Percentiles rank a stretch among this genome's conserved stretches.
Conservation (phyloP, 1,140 invertebrate genomes). For the Trichogramma pretiosum region DNA sequence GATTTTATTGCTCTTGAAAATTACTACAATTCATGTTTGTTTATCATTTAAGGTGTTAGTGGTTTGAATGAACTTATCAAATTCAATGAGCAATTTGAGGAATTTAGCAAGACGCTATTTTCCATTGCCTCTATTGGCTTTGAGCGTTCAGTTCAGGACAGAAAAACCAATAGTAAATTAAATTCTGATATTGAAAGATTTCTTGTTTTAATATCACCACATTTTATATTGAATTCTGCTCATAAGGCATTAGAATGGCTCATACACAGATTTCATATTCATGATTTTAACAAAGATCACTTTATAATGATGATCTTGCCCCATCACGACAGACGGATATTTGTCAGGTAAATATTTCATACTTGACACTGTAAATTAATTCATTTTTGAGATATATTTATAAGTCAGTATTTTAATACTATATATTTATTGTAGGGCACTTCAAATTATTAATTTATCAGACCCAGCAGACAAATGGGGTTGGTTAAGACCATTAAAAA, state of each 20-base stretch:
- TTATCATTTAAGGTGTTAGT: conserved; percentile 47
- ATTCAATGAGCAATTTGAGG: conserved; percentile 60
- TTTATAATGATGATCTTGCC: conserved; percentile 75
- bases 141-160: conserved; percentile 69
- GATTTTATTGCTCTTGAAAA: background rate
- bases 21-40: background rate
- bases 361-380: background rate
- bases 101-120: conserved; percentile 72
- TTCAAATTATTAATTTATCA: conserved; percentile 67
- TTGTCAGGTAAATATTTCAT: conserved; percentile 51
- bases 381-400: conserved; percentile 2
- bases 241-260: conserved; percentile 92
- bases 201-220: conserved; percentile 73
- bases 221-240: conserved; percentile 71
- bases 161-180: conserved; percentile 67
- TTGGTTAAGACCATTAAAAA: conserved; percentile 68
- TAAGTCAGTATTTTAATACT: conserved; percentile 8
- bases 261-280: conserved; percentile 77
- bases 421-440: conserved; percentile 36
- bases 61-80: conserved; percentile 74
- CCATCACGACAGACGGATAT: conserved; percentile 84
- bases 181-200: conserved; percentile 72
- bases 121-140: conserved; percentile 61
- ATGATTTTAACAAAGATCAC: conserved; percentile 76
- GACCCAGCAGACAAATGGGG: conserved; percentile 59